Evolutionary conservation across 2,113 vertebrate genomes (phyloP).

Genomic region (Rhinopithecus roxellana): DNA sequence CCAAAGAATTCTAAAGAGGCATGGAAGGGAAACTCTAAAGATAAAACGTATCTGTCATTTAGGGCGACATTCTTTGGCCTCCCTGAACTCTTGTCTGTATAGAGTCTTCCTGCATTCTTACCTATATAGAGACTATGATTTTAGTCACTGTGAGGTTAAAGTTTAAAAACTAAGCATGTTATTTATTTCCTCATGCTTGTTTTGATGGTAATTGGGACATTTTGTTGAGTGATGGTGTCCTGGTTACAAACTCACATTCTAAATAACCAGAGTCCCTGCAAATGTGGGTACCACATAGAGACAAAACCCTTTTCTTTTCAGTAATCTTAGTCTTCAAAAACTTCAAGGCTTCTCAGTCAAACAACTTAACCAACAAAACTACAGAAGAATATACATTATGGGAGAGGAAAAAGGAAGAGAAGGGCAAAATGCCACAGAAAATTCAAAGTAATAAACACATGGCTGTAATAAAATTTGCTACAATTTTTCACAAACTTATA

Average conservation of each 20-base stretch:
- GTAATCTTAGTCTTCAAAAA: not conserved
- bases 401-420: not conserved
- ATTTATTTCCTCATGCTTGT: not conserved
- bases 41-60: not conserved
- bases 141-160: not conserved
- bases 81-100: not conserved
- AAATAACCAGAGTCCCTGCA: not conserved
- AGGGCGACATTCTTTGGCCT: not conserved
- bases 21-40: not conserved
- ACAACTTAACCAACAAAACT: not conserved
- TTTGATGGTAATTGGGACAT: not conserved
- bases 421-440: not conserved
- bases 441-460: not conserved
- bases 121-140: not conserved
- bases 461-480: not conserved
- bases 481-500: not conserved
- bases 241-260: not conserved
- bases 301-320: not conserved
- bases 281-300: not conserved
- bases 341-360: not conserved
- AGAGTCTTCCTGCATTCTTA: too few species aligned
- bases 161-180: not conserved
- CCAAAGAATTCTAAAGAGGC: not conserved
- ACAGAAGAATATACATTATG: not conserved
- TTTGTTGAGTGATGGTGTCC: not conserved